Base-by-base conservation (phyloP, 2,113 vertebrate species). In the Dromas ardeola region DNA sequence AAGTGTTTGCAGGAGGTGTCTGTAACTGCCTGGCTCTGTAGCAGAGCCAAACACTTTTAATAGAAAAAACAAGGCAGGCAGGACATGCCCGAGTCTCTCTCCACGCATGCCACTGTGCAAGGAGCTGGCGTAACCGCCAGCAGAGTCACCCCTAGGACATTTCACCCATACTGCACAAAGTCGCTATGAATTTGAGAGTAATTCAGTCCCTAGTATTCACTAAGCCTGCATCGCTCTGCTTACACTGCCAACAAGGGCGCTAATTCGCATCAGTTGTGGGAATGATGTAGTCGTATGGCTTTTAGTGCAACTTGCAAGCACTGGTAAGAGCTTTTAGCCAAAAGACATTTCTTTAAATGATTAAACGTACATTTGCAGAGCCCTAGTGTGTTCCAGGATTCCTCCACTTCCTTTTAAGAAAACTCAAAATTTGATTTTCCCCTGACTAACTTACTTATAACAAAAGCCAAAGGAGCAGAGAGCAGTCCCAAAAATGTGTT, bases 181-280 rank as follows among this genome's bases (percentile, higher is more conserved):
- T 79, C 2, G 3, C 30, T 42, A 22, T 7, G 62, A 72, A 87
- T 82, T 30, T 42, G 67, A 90, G 70, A 79, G 74, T 63, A 43
- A 88, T 55, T 67, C 53, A 43, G 67, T 13, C 67, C 62, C 66
- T 30, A 62, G 62, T 29, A 65, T 30, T 70, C 65, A 25, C 67
- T 88, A 49, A 81, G 82, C 81, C 80, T 58, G 47, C 19, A 61
- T 29, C 45, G 47, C 70, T 58, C 71, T 63, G 63, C 89, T 94
- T 32, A 47, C 0, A 1, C 65, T 97, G 94, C 97, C 96, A 95
- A 88, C 74, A 90, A 96, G 90, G 91, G 95, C 1, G 90, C 90
- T 96, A 96, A 97, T 96, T 88, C 43, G 4, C 91, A 92, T 97
- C 96, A 96, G 92, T 97, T 94, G 95, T 94, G 94, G 74, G 95